A percentile compares a stretch with the other conserved stretches of the same genome.
Evolutionary conservation across 1,140 invertebrate species (phyloP).

Genomic region (Microplitis demolitor): DNA sequence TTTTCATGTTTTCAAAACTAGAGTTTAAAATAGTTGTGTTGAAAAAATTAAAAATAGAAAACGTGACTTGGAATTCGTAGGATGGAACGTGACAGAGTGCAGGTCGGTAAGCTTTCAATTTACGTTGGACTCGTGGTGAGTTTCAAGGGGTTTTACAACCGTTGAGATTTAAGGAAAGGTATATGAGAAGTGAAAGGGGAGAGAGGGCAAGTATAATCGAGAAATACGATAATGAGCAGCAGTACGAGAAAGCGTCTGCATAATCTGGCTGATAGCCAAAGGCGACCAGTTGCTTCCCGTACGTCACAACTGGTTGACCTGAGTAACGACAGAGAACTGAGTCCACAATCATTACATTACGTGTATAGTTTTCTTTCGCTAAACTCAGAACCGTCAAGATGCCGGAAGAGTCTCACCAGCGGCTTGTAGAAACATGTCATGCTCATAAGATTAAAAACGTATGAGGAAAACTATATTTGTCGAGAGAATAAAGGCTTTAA

Average conservation of each 20-base stretch:
- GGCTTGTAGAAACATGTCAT: no score
- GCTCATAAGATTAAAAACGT: no score
- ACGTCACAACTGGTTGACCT: conserved; percentile 44
- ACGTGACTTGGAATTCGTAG: conserved; percentile 19
- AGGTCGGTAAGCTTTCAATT: conserved; percentile 9
- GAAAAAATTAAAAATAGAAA: neutral
- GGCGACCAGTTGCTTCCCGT: conserved; percentile 54
- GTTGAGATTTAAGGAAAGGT: neutral
- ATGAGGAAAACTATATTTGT: no score
- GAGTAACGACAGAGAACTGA: conserved; percentile 23
- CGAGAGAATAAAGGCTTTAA: no score
- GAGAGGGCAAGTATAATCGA: conserved; percentile 12
- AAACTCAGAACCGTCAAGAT: neutral
- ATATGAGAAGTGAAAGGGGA: neutral
- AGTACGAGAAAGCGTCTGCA: conserved; percentile 40
- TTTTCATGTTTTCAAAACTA: neutral
- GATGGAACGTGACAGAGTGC: conserved; percentile 20
- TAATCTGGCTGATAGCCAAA: conserved; percentile 55
- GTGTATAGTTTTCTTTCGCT: neutral
- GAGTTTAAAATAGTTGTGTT: neutral
- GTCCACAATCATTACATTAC: neutral
- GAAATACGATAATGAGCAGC: conserved; percentile 41
- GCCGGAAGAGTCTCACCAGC: neutral
- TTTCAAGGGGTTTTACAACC: conserved; percentile 1
- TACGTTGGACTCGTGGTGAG: neutral